Conservation (phyloP, 2,113 vertebrate genomes). For the Hypanus sabinus region DNA sequence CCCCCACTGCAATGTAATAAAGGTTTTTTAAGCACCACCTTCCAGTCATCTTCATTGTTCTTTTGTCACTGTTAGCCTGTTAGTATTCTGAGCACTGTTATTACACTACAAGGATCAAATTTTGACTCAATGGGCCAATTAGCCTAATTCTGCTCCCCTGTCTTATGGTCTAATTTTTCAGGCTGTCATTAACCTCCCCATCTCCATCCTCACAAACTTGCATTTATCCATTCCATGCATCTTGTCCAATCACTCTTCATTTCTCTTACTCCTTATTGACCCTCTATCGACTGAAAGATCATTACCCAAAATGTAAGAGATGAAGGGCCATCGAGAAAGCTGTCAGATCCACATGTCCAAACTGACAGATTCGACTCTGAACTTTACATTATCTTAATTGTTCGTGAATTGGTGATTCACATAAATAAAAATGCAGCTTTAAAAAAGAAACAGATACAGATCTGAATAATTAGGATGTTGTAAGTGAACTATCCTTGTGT, state of each 20-base stretch:
- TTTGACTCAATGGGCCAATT: too few relatives aligned
- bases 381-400: neutral
- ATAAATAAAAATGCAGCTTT: neutral
- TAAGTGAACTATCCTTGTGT: neutral
- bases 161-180: neutral
- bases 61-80: neutral
- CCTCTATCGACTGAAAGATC: neutral
- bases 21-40: neutral
- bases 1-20: neutral
- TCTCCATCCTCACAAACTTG: neutral
- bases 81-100: too few relatives aligned
- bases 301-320: neutral
- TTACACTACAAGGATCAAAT: neutral
- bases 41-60: neutral
- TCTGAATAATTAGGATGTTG: neutral
- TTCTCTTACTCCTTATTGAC: neutral
- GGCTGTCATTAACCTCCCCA: neutral
- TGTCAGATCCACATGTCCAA: neutral
- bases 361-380: neutral
- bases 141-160: too few relatives aligned
- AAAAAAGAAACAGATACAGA: too few relatives aligned
- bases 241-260: neutral
- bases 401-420: neutral
- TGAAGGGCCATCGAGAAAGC: neutral
- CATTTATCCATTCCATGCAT: neutral